Evolutionary conservation across 2,888 invertebrate species (phyloP), one percentile per base, ranked within the genome.

Genomic region (Trachelus troglodyta): DNA sequence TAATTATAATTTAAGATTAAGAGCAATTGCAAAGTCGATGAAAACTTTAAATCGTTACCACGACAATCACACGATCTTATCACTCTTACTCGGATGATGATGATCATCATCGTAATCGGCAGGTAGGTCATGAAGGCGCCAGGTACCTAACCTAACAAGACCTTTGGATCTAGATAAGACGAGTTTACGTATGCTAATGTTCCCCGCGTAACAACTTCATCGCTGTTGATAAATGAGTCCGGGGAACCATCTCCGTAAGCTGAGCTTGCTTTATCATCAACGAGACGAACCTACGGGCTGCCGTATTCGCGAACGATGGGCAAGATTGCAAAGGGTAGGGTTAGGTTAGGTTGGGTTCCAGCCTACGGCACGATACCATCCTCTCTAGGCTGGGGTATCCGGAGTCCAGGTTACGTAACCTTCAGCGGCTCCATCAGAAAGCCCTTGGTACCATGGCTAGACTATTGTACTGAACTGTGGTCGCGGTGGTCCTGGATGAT

Each of bases 151-250:
- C 71, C 71, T 74, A 34, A 15, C 74, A 34, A 74, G 35, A 74
- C 74, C 33, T 35, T 35, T 2, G 15, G 74, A 35, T 35, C 74
- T 11, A 74, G 74, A 74, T 74, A 74, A 74, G 74, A 74, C 35
- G 35, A 79, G 79, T 76, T 79, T 79, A 79, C 79, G 76, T 79
- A 77, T 79, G 79, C 76, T 76, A 77, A 74, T 35, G 76, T 68
- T 33, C 37, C 71, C 76, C 73, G 71, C 76, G 68, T 73, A 77
- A 78, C 78, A 76, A 74, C 79, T 79, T 79, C 76, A 79, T 79
- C 79, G 69, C 69, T 33, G 74, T 79, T 79, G 79, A 79, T 79
- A 79, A 79, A 79, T 76, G 79, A 79, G 69, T 30, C 74, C 74
- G 23, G 71, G 56, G 9, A 23, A 56, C 9, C 56, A 12, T 71